A percentile compares a stretch with the other conserved stretches of the same genome.
Conservation (phyloP, 2,113 vertebrate genomes). For the Ptilonorhynchus violaceus region DNA sequence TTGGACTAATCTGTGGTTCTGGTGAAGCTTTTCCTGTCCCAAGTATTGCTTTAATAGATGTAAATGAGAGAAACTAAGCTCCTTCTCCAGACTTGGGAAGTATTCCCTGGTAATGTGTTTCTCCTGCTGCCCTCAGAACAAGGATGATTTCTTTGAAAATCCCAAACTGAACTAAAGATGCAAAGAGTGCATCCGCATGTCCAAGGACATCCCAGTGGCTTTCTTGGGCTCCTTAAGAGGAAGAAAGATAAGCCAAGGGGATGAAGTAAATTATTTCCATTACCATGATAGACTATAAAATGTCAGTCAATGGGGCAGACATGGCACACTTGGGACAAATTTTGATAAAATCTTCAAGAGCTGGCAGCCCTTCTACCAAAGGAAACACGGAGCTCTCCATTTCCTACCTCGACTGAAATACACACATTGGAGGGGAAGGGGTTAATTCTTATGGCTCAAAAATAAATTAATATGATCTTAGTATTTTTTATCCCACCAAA, state of each 20-base stretch:
- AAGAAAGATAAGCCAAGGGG: background rate
- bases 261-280: background rate
- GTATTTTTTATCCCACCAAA: background rate
- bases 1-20: background rate
- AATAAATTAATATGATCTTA: background rate
- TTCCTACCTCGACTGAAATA: background rate
- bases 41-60: background rate
- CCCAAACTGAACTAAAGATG: background rate
- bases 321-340: background rate
- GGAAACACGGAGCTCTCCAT: accelerated
- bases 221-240: background rate
- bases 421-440: background rate
- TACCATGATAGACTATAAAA: background rate
- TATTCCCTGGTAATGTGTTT: background rate
- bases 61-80: background rate
- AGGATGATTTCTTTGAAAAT: background rate
- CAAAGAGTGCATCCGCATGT: background rate
- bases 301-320: background rate
- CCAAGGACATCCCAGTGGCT: background rate
- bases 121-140: background rate
- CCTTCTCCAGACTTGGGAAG: background rate
- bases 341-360: background rate
- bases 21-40: background rate
- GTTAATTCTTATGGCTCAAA: background rate
- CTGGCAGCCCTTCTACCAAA: background rate